Conservation (phyloP, 2,113 vertebrate genomes). For the Salminus brasiliensis region DNA sequence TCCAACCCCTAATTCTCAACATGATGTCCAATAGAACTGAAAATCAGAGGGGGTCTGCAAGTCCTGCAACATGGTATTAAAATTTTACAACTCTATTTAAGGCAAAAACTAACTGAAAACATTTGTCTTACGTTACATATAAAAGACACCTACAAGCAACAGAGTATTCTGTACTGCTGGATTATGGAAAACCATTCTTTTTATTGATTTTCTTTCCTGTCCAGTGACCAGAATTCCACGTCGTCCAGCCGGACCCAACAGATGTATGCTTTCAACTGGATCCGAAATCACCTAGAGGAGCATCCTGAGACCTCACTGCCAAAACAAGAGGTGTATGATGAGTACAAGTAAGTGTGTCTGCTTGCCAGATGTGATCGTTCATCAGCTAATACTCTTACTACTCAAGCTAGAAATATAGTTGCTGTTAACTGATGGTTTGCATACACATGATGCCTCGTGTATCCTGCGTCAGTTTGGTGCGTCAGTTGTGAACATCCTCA, state of each 20-base stretch:
- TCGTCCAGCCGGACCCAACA: conserved; percentile 98
- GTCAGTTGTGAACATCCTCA: too few species aligned
- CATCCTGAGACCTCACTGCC: conserved; percentile 98
- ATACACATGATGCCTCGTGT: too few species aligned
- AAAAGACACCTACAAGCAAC: conserved; percentile 18
- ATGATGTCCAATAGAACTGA: conserved; percentile 73
- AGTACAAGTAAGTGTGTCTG: conserved; percentile 91
- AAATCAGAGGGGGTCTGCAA: conserved; percentile 76
- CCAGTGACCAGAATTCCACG: conserved; percentile 94
- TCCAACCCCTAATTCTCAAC: conserved; percentile 73
- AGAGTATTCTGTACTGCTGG: background rate
- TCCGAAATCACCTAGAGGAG: conserved; percentile 97
- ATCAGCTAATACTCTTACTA: background rate
- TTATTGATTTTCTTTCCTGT: conserved; percentile 37
- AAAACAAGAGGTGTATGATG: conserved; percentile 99
- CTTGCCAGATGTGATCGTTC: background rate
- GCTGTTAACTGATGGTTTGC: too few species aligned
- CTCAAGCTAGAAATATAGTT: background rate
- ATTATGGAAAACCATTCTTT: background rate
- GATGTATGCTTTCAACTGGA: conserved; percentile 98
- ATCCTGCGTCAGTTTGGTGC: too few species aligned
- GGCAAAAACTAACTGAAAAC: conserved; percentile 52
- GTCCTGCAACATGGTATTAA: conserved; percentile 78
- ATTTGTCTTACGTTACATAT: conserved; percentile 21
- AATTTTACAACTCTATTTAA: conserved; percentile 68